Conservation (phyloP, 1,140 invertebrate genomes). For the Nasonia vitripennis region DNA sequence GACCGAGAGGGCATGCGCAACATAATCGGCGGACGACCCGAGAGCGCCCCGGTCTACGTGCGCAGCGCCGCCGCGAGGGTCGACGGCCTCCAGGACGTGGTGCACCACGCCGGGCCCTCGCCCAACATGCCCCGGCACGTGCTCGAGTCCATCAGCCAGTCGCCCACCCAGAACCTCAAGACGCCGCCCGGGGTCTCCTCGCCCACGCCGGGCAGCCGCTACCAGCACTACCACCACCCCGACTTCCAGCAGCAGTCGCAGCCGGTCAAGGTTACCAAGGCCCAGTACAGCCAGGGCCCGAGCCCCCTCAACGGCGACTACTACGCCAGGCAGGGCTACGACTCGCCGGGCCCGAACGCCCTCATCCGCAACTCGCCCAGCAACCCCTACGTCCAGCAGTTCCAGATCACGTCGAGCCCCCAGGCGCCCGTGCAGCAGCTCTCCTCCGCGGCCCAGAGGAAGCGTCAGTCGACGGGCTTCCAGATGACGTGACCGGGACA, state of each 20-base stretch:
- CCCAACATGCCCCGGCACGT: slow-evolving; percentile 70
- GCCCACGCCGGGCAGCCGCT: slow-evolving; percentile 60
- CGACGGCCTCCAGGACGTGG: slow-evolving; percentile 67
- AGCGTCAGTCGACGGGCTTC: slow-evolving; percentile 54
- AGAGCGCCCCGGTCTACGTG: slow-evolving; percentile 68
- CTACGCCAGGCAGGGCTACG: slow-evolving; percentile 58
- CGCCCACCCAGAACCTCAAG: slow-evolving; percentile 69
- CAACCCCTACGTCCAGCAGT: slow-evolving; percentile 70
- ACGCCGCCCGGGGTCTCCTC: slow-evolving; percentile 61
- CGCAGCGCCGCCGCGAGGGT: slow-evolving; percentile 65
- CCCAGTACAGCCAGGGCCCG: slow-evolving; percentile 53
- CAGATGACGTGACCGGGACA: slow-evolving; percentile 72
- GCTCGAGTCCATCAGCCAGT: slow-evolving; percentile 70
- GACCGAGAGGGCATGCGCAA: slow-evolving; percentile 70
- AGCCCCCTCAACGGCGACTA: slow-evolving; percentile 65
- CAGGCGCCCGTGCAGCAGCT: slow-evolving; percentile 62
- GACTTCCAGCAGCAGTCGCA: slow-evolving; percentile 56
- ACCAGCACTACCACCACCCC: slow-evolving; percentile 60
- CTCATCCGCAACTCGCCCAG: slow-evolving; percentile 17
- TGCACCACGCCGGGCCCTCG: slow-evolving; percentile 57
- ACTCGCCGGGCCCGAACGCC: slow-evolving; percentile 50
- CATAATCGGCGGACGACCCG: slow-evolving; percentile 70
- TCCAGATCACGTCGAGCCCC: slow-evolving; percentile 64
- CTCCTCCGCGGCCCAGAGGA: slow-evolving; percentile 51
- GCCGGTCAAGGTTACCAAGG: slow-evolving; percentile 54